phyloP scores from a whole-genome alignment of 2,888 invertebrate genomes.

The Hylaea fasciaria region DNA sequence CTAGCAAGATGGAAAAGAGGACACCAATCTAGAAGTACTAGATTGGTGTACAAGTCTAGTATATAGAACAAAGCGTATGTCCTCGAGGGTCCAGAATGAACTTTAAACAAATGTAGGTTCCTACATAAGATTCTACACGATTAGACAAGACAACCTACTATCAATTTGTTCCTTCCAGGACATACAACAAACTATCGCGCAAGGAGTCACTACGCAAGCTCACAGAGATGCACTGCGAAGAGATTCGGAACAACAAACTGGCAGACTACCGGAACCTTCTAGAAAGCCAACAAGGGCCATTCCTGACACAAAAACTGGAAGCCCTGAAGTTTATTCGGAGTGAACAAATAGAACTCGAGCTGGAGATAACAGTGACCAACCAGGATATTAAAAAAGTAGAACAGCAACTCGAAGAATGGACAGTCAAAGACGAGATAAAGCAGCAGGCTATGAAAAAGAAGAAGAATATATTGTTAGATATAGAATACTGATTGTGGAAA shows the following conservation, averaged over 20 bases:
- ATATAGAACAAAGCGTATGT: too few relatives aligned
- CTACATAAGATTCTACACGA: too few relatives aligned
- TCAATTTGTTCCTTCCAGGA: constrained; percentile 56
- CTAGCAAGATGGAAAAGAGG: too few relatives aligned
- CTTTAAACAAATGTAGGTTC: too few relatives aligned
- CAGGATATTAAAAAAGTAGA: constrained; percentile 87
- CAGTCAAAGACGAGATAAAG: constrained; percentile 68
- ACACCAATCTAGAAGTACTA: too few relatives aligned
- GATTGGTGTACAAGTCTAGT: too few relatives aligned
- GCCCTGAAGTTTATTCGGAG: constrained; percentile 89
- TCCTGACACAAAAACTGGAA: constrained; percentile 89
- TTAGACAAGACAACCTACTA: too few relatives aligned
- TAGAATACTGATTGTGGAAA: constrained; percentile 41
- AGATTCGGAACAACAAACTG: constrained; percentile 87
- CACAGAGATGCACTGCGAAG: constrained; percentile 89
- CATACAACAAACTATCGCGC: constrained; percentile 86
- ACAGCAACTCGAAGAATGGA: constrained; percentile 82
- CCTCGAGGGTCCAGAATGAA: too few relatives aligned
- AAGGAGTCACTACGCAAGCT: constrained; percentile 90
- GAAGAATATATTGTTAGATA: constrained; percentile 58
- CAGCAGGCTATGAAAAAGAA: constrained; percentile 72
- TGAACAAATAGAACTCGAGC: constrained; percentile 88
- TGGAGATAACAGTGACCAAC: constrained; percentile 87
- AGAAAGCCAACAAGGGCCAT: constrained; percentile 89
- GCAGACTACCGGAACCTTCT: constrained; percentile 87